Conservation (phyloP, 2,113 vertebrate species). For the Lepidothrix coronata region DNA sequence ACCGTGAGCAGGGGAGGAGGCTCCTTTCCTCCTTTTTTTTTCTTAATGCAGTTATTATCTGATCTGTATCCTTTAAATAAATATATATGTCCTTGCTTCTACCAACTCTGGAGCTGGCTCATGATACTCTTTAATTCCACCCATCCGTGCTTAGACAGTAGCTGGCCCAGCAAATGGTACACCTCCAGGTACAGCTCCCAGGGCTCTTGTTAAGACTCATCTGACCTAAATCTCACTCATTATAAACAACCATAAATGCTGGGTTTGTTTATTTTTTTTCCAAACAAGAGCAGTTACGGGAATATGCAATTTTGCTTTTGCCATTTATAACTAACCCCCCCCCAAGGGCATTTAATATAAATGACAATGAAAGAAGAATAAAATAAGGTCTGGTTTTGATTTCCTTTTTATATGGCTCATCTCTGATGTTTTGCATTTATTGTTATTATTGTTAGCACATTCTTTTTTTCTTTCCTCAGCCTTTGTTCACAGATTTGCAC, state of each 20-base stretch:
- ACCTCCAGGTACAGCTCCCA: background rate
- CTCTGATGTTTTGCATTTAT: background rate
- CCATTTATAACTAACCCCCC: background rate
- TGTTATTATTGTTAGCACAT: background rate
- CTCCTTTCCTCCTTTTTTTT: background rate
- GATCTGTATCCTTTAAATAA: conserved; percentile 27
- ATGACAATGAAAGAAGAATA: background rate
- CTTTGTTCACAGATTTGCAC: background rate
- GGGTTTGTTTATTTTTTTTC: background rate
- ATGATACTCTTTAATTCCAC: background rate
- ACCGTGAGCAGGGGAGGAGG: background rate
- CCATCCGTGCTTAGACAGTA: background rate
- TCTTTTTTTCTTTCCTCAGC: background rate
- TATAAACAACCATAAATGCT: background rate
- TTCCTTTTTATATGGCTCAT: background rate
- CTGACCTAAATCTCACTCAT: background rate
- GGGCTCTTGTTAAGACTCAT: background rate
- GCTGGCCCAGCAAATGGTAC: background rate
- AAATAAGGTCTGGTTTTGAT: background rate
- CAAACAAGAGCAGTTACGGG: background rate
- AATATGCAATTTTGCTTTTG: conserved; percentile 18
- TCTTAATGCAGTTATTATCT: conserved; percentile 24
- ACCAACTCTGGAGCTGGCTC: background rate
- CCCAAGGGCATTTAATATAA: background rate
- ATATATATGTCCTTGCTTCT: background rate